phyloP scores from a whole-genome alignment of 1,140 invertebrate genomes.

The Stratiolaelaps scimitus region DNA sequence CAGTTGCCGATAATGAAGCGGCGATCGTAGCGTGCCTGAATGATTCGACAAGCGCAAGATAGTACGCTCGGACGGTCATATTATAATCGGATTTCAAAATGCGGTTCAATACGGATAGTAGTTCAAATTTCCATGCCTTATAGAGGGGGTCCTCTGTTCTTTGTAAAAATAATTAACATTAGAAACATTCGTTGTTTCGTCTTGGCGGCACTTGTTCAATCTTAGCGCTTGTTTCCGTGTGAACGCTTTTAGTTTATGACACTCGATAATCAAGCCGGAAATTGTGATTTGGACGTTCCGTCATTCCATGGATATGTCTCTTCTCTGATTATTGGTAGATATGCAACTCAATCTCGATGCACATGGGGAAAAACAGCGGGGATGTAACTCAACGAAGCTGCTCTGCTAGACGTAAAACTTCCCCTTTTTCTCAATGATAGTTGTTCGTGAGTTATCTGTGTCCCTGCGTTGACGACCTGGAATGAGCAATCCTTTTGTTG shows the following conservation, averaged over 20 bases:
- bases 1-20: conserved; percentile 87
- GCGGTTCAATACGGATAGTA: conserved; percentile 77
- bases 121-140: conserved; percentile 74
- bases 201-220: conserved; percentile 62
- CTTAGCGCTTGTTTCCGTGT: conserved; percentile 75
- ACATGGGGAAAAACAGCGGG: conserved; percentile 94
- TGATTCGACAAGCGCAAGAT: conserved; percentile 75
- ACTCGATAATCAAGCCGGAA: conserved; percentile 76
- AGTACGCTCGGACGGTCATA: conserved; percentile 71
- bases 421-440: conserved; percentile 72
- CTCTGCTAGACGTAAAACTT: conserved; percentile 91
- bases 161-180: no score
- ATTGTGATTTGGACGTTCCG: conserved; percentile 63
- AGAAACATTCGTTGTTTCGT: conserved; percentile 53
- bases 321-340: conserved; percentile 82
- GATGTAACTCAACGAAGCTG: conserved; percentile 71
- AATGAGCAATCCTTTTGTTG: conserved; percentile 69
- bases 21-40: conserved; percentile 66
- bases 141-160: conserved; percentile 49
- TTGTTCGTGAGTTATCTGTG: conserved; percentile 92
- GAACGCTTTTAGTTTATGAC: conserved; percentile 66
- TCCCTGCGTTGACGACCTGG: conserved; percentile 91
- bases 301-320: no score
- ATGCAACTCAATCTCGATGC: conserved; percentile 81
- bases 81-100: conserved; percentile 70